Conservation (phyloP, 2,113 vertebrate genomes). For the Condylura cristata region DNA sequence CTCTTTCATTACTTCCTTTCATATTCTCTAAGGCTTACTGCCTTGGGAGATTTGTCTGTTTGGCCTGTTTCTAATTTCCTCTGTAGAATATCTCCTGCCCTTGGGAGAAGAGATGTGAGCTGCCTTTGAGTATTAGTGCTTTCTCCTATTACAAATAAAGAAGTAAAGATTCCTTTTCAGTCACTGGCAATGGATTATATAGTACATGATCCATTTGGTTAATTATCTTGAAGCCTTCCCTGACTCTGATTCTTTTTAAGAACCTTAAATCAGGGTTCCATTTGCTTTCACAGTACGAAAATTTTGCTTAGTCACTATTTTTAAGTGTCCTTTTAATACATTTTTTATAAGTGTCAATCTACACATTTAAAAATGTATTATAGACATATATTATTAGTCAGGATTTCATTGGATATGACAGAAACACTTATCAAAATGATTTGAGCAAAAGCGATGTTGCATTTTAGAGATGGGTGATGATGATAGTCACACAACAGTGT, state of each 20-base stretch:
- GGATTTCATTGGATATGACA: not conserved
- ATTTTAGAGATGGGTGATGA: not conserved
- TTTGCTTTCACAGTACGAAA: not conserved
- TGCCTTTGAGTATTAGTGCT: not conserved
- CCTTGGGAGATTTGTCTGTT: not conserved
- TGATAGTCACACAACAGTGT: not conserved
- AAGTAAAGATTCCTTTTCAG: not conserved
- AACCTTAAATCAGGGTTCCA: not conserved
- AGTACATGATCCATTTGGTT: not conserved
- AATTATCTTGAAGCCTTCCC: not conserved
- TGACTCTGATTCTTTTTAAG: not conserved
- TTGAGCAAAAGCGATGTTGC: not conserved
- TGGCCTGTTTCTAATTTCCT: constrained; percentile 28
- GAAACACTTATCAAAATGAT: not conserved
- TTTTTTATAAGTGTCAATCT: too few relatives aligned
- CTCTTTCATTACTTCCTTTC: not conserved
- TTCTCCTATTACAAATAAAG: constrained; percentile 28
- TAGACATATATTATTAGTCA: not conserved
- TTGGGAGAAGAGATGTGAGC: not conserved
- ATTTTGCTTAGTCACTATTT: not conserved
- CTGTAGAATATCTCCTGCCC: not conserved
- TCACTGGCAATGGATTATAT: too few relatives aligned
- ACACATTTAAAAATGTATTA: too few relatives aligned
- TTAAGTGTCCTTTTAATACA: too few relatives aligned
- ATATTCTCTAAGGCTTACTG: not conserved